Conservation (phyloP, 2,888 invertebrate genomes). For the Eupithecia exiguata region DNA sequence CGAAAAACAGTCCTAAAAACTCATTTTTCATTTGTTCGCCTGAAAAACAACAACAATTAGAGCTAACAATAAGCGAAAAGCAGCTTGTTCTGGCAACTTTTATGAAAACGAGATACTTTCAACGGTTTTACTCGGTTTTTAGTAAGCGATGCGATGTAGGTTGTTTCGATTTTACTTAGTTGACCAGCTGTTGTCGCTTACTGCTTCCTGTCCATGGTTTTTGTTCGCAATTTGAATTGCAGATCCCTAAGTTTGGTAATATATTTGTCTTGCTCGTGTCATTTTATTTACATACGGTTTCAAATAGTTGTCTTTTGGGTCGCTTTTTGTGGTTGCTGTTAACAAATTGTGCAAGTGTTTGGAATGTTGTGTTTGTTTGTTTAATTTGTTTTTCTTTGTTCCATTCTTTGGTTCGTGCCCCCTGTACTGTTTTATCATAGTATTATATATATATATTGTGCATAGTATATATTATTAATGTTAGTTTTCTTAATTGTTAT, state of each 20-base stretch:
- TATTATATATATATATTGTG: too few relatives aligned
- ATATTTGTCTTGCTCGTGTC: conserved; percentile 55
- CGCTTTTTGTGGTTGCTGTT: conserved; percentile 44
- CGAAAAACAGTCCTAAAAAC: not conserved
- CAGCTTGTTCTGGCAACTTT: conserved; percentile 10
- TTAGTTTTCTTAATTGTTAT: too few relatives aligned
- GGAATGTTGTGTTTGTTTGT: conserved; percentile 32
- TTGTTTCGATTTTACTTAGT: conserved; percentile 15
- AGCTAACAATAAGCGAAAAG: conserved; percentile 3
- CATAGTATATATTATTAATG: too few relatives aligned
- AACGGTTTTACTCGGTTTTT: conserved; percentile 5
- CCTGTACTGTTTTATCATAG: too few relatives aligned
- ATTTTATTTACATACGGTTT: conserved; percentile 51
- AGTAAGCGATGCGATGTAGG: not conserved
- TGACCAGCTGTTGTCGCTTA: conserved; percentile 28
- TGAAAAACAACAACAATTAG: conserved; percentile 3
- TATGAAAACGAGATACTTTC: conserved; percentile 10
- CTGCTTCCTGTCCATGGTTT: conserved; percentile 45
- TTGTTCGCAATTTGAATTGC: conserved; percentile 59
- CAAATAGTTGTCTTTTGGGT: conserved; percentile 43
- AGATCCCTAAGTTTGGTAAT: conserved; percentile 58
- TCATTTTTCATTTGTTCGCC: not conserved
- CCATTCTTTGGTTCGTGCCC: conserved; percentile 10
- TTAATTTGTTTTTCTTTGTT: conserved; percentile 27
- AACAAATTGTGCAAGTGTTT: conserved; percentile 38